phyloP scores from a whole-genome alignment of 2,113 vertebrate genomes.

The Dryoscopus gambensis region DNA sequence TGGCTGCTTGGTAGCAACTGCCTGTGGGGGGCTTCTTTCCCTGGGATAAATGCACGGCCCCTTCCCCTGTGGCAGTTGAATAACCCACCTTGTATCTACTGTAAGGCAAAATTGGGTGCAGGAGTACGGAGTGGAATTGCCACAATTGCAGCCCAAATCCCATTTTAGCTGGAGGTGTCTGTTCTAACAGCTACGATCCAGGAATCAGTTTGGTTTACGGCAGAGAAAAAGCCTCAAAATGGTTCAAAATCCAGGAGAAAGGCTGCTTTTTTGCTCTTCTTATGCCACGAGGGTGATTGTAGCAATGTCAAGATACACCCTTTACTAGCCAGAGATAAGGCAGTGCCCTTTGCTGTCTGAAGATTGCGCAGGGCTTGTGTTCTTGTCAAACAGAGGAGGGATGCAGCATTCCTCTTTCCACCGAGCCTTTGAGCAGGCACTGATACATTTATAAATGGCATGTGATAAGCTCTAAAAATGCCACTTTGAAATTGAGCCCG shows the following conservation, averaged over 20 bases:
- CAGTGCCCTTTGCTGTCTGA: constrained; percentile 54
- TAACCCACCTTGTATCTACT: background rate
- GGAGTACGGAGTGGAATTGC: background rate
- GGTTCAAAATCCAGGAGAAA: background rate
- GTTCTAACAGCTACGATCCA: background rate
- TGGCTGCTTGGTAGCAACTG: background rate
- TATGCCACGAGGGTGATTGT: background rate
- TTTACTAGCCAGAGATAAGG: constrained; percentile 49
- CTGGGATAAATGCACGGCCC: rapidly evolving
- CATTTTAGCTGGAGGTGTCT: background rate
- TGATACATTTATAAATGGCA: constrained; percentile 50
- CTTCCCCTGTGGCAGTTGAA: background rate
- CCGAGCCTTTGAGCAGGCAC: constrained; percentile 40
- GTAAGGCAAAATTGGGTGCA: background rate
- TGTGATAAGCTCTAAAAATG: constrained; percentile 66
- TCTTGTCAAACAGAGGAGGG: background rate
- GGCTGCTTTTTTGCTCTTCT: background rate
- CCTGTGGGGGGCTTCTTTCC: background rate
- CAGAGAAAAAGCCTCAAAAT: background rate
- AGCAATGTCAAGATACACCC: constrained; percentile 19
- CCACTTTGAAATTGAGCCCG: constrained; percentile 67
- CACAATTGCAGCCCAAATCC: rapidly evolving
- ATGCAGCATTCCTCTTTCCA: background rate
- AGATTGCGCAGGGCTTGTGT: constrained; percentile 4
- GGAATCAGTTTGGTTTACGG: background rate